Percentiles rank a stretch among this genome's conserved stretches.
Evolutionary conservation across 2,113 vertebrate genomes (phyloP).

Genomic region (Guaruba guarouba): DNA sequence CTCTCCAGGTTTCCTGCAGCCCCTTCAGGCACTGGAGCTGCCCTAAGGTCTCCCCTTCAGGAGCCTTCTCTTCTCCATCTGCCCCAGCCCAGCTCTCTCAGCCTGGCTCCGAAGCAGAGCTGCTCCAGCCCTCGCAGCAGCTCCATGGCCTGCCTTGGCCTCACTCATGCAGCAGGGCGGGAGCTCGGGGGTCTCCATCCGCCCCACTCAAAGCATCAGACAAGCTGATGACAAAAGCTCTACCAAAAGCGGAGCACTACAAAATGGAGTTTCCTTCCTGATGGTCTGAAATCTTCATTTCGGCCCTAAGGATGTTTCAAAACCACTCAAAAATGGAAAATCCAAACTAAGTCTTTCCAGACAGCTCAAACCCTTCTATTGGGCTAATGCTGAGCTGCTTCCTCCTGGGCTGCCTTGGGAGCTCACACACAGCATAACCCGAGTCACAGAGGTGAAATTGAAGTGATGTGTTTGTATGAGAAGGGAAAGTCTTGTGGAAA

Average conservation of each 20-base stretch:
- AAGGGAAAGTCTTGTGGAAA: neutral
- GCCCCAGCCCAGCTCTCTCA: neutral
- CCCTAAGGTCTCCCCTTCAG: no score
- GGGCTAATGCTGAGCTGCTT: neutral
- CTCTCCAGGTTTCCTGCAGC: no score
- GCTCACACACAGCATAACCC: neutral
- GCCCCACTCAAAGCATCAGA: neutral
- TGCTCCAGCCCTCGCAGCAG: neutral
- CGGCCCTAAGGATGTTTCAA: neutral
- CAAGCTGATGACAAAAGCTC: neutral
- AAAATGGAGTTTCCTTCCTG: neutral
- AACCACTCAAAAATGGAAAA: neutral
- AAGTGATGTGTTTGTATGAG: neutral
- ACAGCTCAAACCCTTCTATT: neutral
- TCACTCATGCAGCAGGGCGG: neutral
- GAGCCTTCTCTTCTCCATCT: no score
- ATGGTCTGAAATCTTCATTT: neutral
- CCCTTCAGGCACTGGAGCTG: no score
- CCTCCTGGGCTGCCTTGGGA: neutral
- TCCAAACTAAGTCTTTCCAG: neutral
- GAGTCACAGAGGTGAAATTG: accelerated
- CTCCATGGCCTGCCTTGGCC: neutral
- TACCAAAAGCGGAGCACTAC: neutral
- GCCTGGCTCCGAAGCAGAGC: neutral
- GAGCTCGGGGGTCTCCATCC: neutral